Base-by-base conservation (phyloP, 2,797 vertebrate species). In the Halcyon leucocephala region DNA sequence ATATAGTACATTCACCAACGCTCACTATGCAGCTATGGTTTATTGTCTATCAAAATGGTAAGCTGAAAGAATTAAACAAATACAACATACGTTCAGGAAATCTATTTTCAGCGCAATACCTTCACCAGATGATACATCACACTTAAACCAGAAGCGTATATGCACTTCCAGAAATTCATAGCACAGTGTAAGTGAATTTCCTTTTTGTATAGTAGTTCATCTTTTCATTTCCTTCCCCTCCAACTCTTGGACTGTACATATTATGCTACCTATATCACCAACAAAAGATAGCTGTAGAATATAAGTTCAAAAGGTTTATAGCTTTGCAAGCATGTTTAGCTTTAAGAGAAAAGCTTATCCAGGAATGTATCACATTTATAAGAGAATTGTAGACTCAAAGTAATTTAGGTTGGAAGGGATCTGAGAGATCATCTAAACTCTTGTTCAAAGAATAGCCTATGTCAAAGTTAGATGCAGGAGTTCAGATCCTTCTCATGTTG, bases 111-210 rank as follows among this genome's bases (percentile, higher is more conserved):
- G 89, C 14, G 39, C 67, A 89, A 80, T 94, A 92, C 74, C 90
- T 95, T 82, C 89, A 89, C 84, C 89, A 95, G 87, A 92, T 87
- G 93, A 96, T 94, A 62, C 81, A 96, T 89, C 89, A 74, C 51
- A 64, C 64, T 92, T 82, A 84, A 16, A 89, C 35, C 25, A 93
- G 78, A 21, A 95, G 33, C 1, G 0, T 86, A 92, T 90, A 86
- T 90, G 90, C 74, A 93, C 92, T 96, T 97, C 96, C 96, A 97
- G 95, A 97, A 95, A 97, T 97, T 96, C 96, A 96, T 25, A 91
- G 64, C 67, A 82, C 55, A 94, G 78, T 80, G 92, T 69, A 94
- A 96, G 78, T 92, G 84, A 92, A 87, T 95, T 96, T 97, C 95
- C 96, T 93, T 89, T 94, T 79, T 71, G 44, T 82, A 87, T 41